Conservation (phyloP, 2,797 vertebrate species). For the Bufotes viridis region DNA sequence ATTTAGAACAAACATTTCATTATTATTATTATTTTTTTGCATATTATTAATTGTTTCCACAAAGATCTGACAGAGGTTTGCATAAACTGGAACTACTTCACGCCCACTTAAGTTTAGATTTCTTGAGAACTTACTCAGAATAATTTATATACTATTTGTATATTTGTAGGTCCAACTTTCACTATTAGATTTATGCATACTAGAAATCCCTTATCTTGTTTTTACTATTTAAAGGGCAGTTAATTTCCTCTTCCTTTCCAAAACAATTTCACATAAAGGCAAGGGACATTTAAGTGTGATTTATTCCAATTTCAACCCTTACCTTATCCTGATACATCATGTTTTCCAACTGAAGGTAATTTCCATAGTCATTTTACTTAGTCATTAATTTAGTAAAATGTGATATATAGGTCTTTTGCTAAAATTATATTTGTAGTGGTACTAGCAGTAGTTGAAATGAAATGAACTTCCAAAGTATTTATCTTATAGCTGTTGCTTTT, state of each 20-base stretch:
- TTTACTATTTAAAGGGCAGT: constrained; percentile 43
- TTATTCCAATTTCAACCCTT: constrained; percentile 21
- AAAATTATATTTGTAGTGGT: neutral
- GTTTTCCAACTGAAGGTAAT: constrained; percentile 33
- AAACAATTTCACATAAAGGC: constrained; percentile 31
- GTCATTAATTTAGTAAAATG: neutral
- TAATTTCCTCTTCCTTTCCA: constrained; percentile 28
- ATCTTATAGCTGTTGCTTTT: no score
- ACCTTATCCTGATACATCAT: neutral
- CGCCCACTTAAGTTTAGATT: constrained; percentile 51
- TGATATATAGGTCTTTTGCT: neutral
- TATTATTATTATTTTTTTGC: no score
- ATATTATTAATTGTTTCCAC: constrained; percentile 6
- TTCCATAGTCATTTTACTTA: neutral
- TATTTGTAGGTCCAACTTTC: constrained; percentile 31
- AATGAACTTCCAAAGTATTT: no score
- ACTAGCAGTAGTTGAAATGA: no score
- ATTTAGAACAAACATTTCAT: neutral
- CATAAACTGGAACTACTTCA: constrained; percentile 39
- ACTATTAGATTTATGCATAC: constrained; percentile 45
- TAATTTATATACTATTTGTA: constrained; percentile 44
- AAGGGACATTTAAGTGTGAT: constrained; percentile 17
- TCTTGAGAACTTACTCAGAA: constrained; percentile 53
- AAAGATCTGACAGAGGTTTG: neutral
- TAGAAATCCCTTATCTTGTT: constrained; percentile 40